Evolutionary conservation across 2,113 vertebrate species (phyloP), one percentile per base, ranked within the genome.

Genomic region (Gymnobelideus leadbeateri): DNA sequence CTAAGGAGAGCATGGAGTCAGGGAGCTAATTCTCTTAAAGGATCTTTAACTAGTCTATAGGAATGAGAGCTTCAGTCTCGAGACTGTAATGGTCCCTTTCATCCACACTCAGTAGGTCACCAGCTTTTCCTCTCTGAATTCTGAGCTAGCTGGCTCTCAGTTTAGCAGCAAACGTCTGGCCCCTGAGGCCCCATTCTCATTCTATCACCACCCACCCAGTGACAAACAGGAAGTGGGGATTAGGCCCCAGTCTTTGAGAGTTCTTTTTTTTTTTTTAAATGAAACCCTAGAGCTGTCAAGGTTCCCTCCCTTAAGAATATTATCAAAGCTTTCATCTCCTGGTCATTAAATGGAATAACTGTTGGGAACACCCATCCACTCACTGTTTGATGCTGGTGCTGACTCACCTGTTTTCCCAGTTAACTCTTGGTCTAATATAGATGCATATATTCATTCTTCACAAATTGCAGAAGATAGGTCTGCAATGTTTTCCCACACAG

Each of bases 241-340:
- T n/a, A 7, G 16, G 68, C n/a, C 68, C 68, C n/a, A 84, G n/a
- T 84, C 68, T 84, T 77, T 6, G 61, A 77, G 61, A 77, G 31
- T 16, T 37, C 4, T 68, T 68, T 43, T 43, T 84, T 43, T 84
- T 84, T 84, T 84, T 84, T 43, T 43, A 8, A 84, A 43, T 43
- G 19, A n/a, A 84, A 84, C 68, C 68, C 68, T 84, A 84, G n/a
- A 84, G n/a, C 68, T 84, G 68, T 84, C n/a, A 43, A 43, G 68
- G 68, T 84, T 84, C 68, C 68, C 68, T 84, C 68, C 68, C 68
- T 84, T 84, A 43, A 84, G 68, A 84, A 84, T 8, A 43, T 84
- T 84, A 84, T 84, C 68, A 84, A 84, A 84, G 68, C 68, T 84
- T 84, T 84, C 68, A 84, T 84, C 68, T 84, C 68, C 68, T 84